Conservation (phyloP, 2,888 invertebrate genomes). For the Drosophila neutralis region DNA sequence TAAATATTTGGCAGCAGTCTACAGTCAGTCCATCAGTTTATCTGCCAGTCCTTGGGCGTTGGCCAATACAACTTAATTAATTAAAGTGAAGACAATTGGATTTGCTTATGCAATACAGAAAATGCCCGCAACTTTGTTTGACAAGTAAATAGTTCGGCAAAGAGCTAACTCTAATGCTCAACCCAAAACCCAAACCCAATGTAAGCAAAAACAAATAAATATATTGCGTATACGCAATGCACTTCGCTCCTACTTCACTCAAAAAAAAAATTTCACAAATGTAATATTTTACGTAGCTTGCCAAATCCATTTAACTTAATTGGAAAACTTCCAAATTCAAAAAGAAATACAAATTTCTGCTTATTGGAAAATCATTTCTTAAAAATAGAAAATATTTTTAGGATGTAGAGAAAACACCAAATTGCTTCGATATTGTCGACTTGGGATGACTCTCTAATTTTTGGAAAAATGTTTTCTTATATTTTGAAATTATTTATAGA, state of each 20-base stretch:
- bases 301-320: neutral
- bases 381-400: neutral
- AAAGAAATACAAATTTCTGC: neutral
- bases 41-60: neutral
- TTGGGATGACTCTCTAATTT: neutral
- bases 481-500: neutral
- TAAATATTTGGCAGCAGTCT: slow-evolving; percentile 39
- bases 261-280: neutral
- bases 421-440: neutral
- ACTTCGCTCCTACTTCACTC: neutral
- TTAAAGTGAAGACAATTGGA: slow-evolving; percentile 48
- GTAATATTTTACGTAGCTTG: neutral
- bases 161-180: slow-evolving; percentile 37
- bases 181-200: slow-evolving; percentile 41
- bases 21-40: slow-evolving; percentile 5
- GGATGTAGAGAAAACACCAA: neutral
- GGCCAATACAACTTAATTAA: slow-evolving; percentile 59
- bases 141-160: slow-evolving; percentile 1
- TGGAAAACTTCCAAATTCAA: neutral
- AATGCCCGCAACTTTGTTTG: slow-evolving; percentile 20
- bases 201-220: slow-evolving; percentile 62
- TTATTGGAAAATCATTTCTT: neutral
- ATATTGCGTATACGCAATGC: slow-evolving; percentile 22
- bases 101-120: slow-evolving; percentile 39
- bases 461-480: neutral